A percentile compares a stretch with the other conserved stretches of the same genome.
phyloP scores from a whole-genome alignment of 1,140 invertebrate species.

The Drosophila pachea region DNA sequence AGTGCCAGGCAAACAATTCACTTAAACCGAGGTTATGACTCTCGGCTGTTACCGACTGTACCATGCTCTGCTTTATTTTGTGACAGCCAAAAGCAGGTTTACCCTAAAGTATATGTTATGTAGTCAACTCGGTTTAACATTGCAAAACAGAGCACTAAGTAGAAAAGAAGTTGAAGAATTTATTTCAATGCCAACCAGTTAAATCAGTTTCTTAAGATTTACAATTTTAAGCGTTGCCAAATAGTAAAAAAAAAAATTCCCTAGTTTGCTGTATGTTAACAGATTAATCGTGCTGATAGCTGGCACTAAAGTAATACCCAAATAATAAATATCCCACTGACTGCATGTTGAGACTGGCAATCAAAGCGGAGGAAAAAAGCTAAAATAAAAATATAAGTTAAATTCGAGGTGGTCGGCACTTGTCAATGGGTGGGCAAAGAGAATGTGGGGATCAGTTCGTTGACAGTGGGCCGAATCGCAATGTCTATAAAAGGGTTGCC shows the following conservation, averaged over 20 bases:
- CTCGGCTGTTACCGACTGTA: not conserved
- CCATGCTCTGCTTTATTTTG: not conserved
- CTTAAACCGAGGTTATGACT: constrained; percentile 29
- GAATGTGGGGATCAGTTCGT: constrained; percentile 9
- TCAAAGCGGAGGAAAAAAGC: constrained; percentile 46
- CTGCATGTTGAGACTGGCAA: constrained; percentile 19
- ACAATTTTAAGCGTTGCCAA: not conserved
- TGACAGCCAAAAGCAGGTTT: not conserved
- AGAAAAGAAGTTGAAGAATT: too few relatives aligned
- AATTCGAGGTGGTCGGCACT: constrained; percentile 64
- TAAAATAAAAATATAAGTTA: constrained; percentile 50
- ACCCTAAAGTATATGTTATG: not conserved
- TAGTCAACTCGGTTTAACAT: not conserved
- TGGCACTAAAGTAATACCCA: not conserved
- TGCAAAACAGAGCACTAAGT: too few relatives aligned
- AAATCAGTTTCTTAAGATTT: not conserved
- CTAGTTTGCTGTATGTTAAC: not conserved
- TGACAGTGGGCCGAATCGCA: constrained; percentile 40
- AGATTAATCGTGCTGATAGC: not conserved
- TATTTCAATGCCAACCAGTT: not conserved
- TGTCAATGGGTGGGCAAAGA: constrained; percentile 39
- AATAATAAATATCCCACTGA: constrained; percentile 45
- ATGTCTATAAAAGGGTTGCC: not conserved
- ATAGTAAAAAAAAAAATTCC: not conserved
- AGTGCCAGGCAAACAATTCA: constrained; percentile 57